Conservation (phyloP, 2,113 vertebrate genomes). For the Chionis minor region DNA sequence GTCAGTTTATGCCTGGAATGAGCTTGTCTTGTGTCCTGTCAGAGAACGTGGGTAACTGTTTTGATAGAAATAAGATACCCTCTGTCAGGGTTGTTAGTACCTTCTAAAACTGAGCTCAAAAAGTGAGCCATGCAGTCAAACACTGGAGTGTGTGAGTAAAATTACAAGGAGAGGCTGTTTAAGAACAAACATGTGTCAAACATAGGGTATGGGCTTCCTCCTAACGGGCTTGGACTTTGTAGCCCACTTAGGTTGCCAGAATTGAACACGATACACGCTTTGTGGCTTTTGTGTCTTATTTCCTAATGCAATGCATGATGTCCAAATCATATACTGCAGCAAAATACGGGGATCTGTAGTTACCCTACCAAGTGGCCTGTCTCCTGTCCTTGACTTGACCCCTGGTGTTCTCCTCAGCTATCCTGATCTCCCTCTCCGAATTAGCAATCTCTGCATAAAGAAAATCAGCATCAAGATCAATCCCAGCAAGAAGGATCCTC, state of each 20-base stretch:
- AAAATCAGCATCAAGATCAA: background rate
- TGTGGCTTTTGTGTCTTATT: background rate
- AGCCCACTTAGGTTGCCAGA: background rate
- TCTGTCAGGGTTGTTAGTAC: background rate
- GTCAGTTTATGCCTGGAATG: background rate
- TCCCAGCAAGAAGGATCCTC: background rate
- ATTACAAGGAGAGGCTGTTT: background rate
- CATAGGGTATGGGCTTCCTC: background rate
- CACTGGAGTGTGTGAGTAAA: background rate
- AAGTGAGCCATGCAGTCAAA: background rate
- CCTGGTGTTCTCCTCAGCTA: background rate
- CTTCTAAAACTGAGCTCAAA: background rate
- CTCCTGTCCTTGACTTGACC: constrained; percentile 10
- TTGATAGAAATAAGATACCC: background rate
- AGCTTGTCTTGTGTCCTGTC: background rate
- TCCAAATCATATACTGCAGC: background rate
- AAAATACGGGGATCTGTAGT: background rate
- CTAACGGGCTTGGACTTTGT: background rate
- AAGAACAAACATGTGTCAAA: background rate
- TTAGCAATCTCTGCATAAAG: background rate
- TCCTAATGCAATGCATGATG: background rate
- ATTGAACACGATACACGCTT: background rate
- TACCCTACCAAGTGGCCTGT: background rate
- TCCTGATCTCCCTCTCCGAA: background rate
- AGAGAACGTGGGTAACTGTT: background rate